Conservation (phyloP, 2,113 vertebrate genomes). For the Clarias gariepinus region DNA sequence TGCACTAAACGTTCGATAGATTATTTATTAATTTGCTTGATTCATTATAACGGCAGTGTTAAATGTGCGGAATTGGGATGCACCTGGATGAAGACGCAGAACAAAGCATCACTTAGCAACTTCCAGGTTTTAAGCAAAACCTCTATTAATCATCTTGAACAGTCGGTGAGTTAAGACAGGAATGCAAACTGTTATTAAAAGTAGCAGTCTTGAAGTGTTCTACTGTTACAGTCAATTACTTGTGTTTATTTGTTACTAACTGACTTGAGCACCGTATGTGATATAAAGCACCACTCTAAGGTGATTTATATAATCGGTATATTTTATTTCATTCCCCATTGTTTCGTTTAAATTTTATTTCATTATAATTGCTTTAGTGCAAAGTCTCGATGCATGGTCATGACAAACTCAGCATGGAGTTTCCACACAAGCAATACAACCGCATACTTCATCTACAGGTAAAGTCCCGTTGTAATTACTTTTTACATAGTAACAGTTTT, state of each 20-base stretch:
- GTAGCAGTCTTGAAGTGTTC: neutral
- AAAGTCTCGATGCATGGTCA: neutral
- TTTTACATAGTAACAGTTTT: neutral
- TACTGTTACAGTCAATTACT: neutral
- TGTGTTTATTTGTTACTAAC: neutral
- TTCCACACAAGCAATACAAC: constrained; percentile 25
- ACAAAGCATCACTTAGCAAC: constrained; percentile 22
- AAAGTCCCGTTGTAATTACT: neutral
- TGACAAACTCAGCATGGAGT: neutral
- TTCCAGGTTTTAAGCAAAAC: constrained; percentile 41
- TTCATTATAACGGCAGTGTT: neutral
- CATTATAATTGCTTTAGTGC: neutral
- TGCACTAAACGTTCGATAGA: neutral
- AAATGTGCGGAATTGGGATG: neutral
- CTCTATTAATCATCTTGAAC: constrained; percentile 18
- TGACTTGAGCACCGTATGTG: neutral
- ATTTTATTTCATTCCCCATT: too few relatives aligned
- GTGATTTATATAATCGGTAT: neutral
- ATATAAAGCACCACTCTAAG: neutral
- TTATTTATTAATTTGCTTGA: neutral
- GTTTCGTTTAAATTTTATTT: neutral
- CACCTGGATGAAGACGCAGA: constrained; percentile 40
- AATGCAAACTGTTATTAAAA: neutral
- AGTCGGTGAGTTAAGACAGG: constrained; percentile 21
- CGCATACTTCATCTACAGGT: constrained; percentile 10